These are phyloP conservation scores for Petrocephalus microphthalmus DNA, from an alignment of 2,113 vertebrate species.

Conservation along the genomic window DNA sequence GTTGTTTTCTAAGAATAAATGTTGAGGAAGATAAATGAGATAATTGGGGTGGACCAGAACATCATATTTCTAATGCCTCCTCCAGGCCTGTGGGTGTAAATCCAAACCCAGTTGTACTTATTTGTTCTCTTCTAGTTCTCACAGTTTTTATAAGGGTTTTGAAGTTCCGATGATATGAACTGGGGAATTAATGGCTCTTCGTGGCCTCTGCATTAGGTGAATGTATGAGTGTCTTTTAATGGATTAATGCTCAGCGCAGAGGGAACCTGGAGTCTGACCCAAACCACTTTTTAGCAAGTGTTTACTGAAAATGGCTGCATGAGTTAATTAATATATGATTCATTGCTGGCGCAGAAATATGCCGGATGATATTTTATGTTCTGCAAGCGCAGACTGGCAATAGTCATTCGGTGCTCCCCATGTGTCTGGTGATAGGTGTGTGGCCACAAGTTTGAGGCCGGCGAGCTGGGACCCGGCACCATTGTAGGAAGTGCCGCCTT, in stretches of 20 bases:
- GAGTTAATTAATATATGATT: slow-evolving; percentile 5
- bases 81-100: background rate
- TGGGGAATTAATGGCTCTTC: background rate
- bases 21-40: background rate
- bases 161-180: background rate
- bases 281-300: background rate
- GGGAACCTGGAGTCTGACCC: background rate
- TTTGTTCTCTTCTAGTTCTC: background rate
- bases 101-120: background rate
- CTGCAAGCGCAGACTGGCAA: background rate
- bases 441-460: slow-evolving; percentile 78
- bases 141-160: background rate
- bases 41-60: background rate
- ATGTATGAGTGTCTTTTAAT: background rate
- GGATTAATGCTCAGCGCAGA: background rate
- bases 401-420: background rate
- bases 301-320: background rate
- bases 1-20: background rate
- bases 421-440: slow-evolving; percentile 61
- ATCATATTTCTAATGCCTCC: background rate
- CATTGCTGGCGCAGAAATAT: background rate
- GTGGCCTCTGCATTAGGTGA: background rate
- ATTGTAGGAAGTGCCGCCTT: slow-evolving; percentile 94
- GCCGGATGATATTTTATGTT: background rate
- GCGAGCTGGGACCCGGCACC: slow-evolving; percentile 81